These are phyloP conservation scores for Drepanosiphum platanoidis DNA, from an alignment of 2,888 invertebrate species.

Conservation along the genomic window DNA sequence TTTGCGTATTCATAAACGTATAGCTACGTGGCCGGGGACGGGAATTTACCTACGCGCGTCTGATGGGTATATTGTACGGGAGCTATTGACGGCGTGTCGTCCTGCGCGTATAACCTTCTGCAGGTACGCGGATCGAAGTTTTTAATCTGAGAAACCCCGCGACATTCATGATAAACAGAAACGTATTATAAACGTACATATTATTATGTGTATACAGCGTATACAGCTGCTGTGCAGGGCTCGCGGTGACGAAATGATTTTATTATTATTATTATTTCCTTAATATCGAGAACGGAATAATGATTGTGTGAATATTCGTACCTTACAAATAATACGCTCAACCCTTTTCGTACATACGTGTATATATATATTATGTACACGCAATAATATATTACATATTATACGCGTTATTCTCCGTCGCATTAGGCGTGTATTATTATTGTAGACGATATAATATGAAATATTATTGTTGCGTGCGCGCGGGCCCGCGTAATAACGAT, in stretches of 20 bases:
- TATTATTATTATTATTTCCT: not conserved
- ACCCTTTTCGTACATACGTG: not conserved
- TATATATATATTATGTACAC: not conserved
- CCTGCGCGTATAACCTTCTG: not conserved
- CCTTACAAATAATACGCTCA: no score
- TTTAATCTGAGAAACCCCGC: conserved; percentile 43
- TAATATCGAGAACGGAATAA: not conserved
- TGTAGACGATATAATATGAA: no score
- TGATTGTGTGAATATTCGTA: not conserved
- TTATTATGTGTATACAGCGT: not conserved
- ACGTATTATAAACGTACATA: no score
- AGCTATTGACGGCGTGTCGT: no score
- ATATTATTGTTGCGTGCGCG: not conserved
- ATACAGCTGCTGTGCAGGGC: not conserved
- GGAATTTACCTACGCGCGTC: not conserved
- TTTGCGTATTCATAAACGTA: conserved; percentile 3
- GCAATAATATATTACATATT: not conserved
- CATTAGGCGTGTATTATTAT: no score
- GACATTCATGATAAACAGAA: not conserved
- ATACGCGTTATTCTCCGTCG: no score
- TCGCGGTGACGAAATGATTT: not conserved
- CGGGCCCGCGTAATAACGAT: not conserved
- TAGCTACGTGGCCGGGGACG: not conserved
- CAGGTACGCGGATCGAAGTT: not conserved
- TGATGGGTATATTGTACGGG: not conserved